A percentile compares a stretch with the other conserved stretches of the same genome.
phyloP scores from a whole-genome alignment of 2,888 invertebrate species.

The Xestoiulus laeticollis region DNA sequence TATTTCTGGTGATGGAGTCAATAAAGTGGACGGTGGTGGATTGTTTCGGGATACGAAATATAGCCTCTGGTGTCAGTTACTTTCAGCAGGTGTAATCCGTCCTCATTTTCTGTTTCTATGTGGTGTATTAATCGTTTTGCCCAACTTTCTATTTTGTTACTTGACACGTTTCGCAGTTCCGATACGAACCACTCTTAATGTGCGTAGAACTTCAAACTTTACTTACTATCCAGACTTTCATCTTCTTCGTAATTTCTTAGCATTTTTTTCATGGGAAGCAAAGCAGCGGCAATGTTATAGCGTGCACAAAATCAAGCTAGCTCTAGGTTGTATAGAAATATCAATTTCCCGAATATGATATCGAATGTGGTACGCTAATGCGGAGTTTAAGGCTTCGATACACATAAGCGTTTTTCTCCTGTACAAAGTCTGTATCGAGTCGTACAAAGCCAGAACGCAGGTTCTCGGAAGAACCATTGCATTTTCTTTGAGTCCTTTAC shows the following conservation, averaged over 20 bases:
- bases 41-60: neutral
- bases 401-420: too few species aligned
- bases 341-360: neutral
- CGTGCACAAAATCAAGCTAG: neutral
- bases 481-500: too few species aligned
- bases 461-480: too few species aligned
- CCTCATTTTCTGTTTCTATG: neutral
- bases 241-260: neutral
- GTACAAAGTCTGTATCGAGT: too few species aligned
- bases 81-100: neutral
- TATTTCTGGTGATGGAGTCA: constrained; percentile 40
- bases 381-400: too few species aligned
- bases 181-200: neutral
- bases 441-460: too few species aligned
- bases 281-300: neutral
- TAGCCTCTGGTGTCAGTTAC: constrained; percentile 35
- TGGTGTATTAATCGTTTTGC: too few species aligned
- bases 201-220: neutral
- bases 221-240: neutral
- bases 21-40: constrained; percentile 40
- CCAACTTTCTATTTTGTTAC: too few species aligned
- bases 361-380: too few species aligned
- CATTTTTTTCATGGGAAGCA: neutral
- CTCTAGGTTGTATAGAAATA: neutral
- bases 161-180: neutral